These are phyloP conservation scores for Brachyptera putata DNA, from an alignment of 2,888 invertebrate genomes.

Conservation along the genomic window DNA sequence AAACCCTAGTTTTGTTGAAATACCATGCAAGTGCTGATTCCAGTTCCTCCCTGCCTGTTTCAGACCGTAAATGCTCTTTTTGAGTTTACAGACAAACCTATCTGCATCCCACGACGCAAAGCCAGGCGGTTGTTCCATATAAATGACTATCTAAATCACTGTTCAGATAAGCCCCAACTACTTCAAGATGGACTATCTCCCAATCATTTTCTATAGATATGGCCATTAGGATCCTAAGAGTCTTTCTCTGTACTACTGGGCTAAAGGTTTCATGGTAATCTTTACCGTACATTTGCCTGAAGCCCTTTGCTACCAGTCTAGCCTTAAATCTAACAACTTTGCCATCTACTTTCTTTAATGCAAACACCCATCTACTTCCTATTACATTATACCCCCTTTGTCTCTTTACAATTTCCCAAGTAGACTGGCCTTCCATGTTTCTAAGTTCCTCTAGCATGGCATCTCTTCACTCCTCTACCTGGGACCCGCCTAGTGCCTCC, in stretches of 20 bases:
- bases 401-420: constrained; percentile 15
- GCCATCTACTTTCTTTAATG: not conserved
- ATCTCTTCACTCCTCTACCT: constrained; percentile 15
- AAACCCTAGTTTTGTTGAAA: no score
- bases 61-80: no score
- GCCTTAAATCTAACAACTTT: not conserved
- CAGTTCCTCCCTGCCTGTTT: no score
- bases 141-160: constrained; percentile 9
- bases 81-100: no score
- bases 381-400: constrained; percentile 3
- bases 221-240: constrained; percentile 15
- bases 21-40: no score
- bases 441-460: constrained; percentile 13
- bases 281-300: constrained; percentile 15
- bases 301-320: constrained; percentile 13
- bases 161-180: constrained; percentile 13
- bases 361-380: not conserved
- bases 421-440: constrained; percentile 11
- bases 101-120: no score
- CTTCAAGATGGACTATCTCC: constrained; percentile 10
- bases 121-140: no score
- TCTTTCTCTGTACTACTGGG: constrained; percentile 2
- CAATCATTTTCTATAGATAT: constrained; percentile 15
- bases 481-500: constrained; percentile 14
- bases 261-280: constrained; percentile 16